These are phyloP conservation scores for Drosophila simulans DNA, from an alignment of 1,140 invertebrate genomes.

Conservation along the genomic window DNA sequence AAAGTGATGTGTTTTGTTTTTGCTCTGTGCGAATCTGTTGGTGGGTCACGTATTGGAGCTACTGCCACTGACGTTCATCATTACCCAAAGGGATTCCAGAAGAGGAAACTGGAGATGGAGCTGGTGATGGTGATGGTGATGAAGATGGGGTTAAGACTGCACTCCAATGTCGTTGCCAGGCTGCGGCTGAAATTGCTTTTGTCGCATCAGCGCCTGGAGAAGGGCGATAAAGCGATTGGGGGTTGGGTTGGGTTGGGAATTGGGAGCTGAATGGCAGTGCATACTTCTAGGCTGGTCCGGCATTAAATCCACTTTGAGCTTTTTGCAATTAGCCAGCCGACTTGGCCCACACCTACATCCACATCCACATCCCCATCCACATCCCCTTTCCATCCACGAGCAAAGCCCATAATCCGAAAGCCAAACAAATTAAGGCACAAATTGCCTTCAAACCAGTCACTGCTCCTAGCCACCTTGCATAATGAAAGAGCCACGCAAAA, in stretches of 20 bases:
- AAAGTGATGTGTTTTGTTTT: background rate
- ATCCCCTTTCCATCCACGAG: too few species aligned
- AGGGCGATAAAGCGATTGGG: constrained; percentile 37
- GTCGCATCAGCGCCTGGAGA: constrained; percentile 40
- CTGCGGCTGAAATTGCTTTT: constrained; percentile 52
- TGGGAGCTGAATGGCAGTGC: constrained; percentile 19
- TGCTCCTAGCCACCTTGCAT: constrained; percentile 14
- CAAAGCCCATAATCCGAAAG: constrained; percentile 64
- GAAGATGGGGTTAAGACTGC: constrained; percentile 21
- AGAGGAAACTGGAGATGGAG: background rate
- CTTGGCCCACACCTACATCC: background rate
- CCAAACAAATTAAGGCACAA: constrained; percentile 72
- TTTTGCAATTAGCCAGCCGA: constrained; percentile 60
- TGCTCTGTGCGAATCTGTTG: background rate
- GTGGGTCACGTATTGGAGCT: constrained; percentile 1
- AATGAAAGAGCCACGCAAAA: constrained; percentile 51
- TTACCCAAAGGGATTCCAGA: background rate
- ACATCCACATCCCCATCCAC: background rate
- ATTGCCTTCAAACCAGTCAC: constrained; percentile 51
- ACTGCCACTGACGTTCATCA: constrained; percentile 11
- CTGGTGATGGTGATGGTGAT: background rate
- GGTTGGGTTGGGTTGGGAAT: background rate
- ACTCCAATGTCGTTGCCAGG: constrained; percentile 50
- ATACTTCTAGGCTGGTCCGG: constrained; percentile 53
- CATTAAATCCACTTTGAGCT: constrained; percentile 59